Percentiles rank a stretch among this genome's conserved stretches.
phyloP scores from a whole-genome alignment of 2,888 invertebrate species.

The Oscheius onirici region DNA sequence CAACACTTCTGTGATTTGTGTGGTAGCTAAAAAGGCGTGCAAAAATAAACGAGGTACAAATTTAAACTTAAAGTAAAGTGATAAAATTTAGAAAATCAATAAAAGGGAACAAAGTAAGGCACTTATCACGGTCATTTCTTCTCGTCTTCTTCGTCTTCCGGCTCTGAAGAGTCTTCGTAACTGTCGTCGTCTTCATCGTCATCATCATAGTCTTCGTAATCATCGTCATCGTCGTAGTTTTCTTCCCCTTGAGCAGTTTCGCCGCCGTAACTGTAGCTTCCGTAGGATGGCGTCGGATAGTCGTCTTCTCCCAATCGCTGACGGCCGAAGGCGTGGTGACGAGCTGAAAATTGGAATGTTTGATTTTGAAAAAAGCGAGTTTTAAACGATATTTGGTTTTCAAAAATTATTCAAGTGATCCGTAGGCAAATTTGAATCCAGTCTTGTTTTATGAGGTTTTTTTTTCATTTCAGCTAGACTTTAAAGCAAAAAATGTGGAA shows the following conservation, averaged over 20 bases:
- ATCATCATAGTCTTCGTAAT: constrained; percentile 8
- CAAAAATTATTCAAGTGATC: too few species aligned
- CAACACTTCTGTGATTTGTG: background rate
- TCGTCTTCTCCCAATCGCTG: constrained; percentile 16
- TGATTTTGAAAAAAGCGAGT: background rate
- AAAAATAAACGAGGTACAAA: background rate
- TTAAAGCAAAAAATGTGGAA: too few species aligned
- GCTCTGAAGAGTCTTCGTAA: constrained; percentile 7
- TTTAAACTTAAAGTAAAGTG: background rate
- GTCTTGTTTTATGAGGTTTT: too few species aligned
- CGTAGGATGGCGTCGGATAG: constrained; percentile 18
- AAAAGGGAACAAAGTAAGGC: background rate
- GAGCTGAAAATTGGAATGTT: constrained; percentile 17
- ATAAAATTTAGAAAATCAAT: background rate
- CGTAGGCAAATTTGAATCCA: too few species aligned
- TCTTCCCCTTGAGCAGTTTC: background rate
- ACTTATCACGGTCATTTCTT: background rate
- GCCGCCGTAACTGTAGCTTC: background rate
- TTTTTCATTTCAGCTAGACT: too few species aligned
- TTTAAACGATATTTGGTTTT: too few species aligned
- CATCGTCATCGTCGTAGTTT: constrained; percentile 13
- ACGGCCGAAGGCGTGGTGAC: constrained; percentile 24
- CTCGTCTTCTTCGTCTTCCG: background rate
- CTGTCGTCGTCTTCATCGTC: constrained; percentile 22
- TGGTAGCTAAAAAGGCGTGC: background rate